Evolutionary conservation across 2,888 invertebrate genomes (phyloP), one percentile per base, ranked within the genome.

Genomic region (Andrena trimmerana): DNA sequence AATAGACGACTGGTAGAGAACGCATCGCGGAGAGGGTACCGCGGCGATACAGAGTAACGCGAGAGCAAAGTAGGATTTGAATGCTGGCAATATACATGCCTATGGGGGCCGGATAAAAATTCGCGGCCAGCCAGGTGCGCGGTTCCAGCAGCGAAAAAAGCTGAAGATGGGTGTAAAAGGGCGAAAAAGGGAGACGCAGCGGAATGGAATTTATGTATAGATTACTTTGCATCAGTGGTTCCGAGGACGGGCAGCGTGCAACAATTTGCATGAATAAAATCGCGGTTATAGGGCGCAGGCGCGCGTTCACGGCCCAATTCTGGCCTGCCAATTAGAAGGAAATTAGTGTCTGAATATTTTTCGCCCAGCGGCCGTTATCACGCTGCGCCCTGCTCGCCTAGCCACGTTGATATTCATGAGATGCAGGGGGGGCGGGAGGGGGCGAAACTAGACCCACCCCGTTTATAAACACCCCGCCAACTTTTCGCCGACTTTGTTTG

Each of bases 221-320:
- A 67, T 67, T 59, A 60, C 66, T 68, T 78, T 67, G 81, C 77
- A 75, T 62, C 33, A 31, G 10, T 24, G 63, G 69, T 27, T 66
- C 65, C 66, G 59, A n/a, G 57, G 67, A 6, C 42, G 33, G 48
- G 24, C n/a, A 50, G 42, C 36, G 80, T 33, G 60, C 24, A 16
- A 60, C 77, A 84, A 84, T 84, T 84, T 84, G 80, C 84, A 84
- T 83, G 54, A 80, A 79, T 80, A 83, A 84, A 84, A 84, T 77
- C 80, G 63, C 54, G 71, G 77, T 59, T 36, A 29, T 63, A 52
- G 29, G 13, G 10, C 48, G 24, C 36, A 48, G 48, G 13, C 16
- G 33, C 33, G 29, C 7, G 29, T 73, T 66, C 73, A 76, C 75
- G 77, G 82, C 48, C 74, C 75, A 83, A 83, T 84, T 83, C 79